A percentile compares a stretch with the other conserved stretches of the same genome.
Evolutionary conservation across 1,140 invertebrate species (phyloP).

Genomic region (Calephelis virginiensis): DNA sequence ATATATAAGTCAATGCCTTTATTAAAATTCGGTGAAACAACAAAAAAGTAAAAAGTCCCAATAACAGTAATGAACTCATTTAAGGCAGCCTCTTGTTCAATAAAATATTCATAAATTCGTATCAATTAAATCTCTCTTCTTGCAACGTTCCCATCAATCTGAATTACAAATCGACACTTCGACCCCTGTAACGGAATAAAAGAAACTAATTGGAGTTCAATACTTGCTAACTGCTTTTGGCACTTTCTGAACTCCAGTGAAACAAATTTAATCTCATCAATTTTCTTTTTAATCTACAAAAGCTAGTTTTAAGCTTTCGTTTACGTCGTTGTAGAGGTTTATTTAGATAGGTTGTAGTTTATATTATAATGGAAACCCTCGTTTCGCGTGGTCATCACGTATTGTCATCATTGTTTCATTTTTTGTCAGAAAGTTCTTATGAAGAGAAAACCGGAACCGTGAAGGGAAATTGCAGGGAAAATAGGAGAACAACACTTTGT

Average conservation of each 20-base stretch:
- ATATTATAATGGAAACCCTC: too few species aligned
- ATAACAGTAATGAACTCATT: conserved; percentile 19
- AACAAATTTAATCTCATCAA: too few species aligned
- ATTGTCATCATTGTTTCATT: too few species aligned
- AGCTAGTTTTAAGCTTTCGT: not conserved
- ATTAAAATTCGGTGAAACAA: not conserved
- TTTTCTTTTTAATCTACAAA: not conserved
- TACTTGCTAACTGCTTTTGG: conserved; percentile 9
- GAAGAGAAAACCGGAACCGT: too few species aligned
- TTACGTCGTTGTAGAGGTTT: too few species aligned
- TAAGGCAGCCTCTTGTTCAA: conserved; percentile 20
- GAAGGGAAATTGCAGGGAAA: too few species aligned
- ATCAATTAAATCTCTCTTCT: conserved; percentile 57
- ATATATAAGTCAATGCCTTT: not conserved
- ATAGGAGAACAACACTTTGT: too few species aligned
- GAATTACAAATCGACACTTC: conserved; percentile 60
- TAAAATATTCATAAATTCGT: conserved; percentile 41
- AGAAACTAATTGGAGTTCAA: conserved; percentile 47
- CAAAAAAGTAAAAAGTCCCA: conserved; percentile 1
- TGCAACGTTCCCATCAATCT: conserved; percentile 39
- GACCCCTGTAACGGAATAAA: conserved; percentile 43
- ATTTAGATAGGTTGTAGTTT: too few species aligned
- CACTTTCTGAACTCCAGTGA: not conserved
- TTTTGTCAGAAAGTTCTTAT: too few species aligned
- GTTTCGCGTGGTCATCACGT: too few species aligned